phyloP scores from a whole-genome alignment of 2,797 vertebrate genomes.

The Pipistrellus kuhlii region DNA sequence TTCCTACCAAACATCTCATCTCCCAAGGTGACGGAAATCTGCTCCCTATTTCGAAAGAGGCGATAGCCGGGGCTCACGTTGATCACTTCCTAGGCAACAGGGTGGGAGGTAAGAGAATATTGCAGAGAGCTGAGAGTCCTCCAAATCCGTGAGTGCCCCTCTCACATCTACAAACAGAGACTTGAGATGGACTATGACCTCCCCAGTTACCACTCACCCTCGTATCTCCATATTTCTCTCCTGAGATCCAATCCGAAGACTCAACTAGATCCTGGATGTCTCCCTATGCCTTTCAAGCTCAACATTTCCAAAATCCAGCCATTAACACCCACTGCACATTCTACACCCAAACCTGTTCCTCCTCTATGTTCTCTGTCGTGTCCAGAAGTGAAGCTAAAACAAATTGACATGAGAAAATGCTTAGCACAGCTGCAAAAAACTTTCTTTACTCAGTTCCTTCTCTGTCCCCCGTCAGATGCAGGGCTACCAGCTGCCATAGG shows the following conservation, averaged over 20 bases:
- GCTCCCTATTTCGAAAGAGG: conserved; percentile 76
- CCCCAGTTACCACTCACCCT: background rate
- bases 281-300: background rate
- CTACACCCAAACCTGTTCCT: background rate
- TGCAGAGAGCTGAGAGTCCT: background rate
- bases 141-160: background rate
- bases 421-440: background rate
- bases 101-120: background rate
- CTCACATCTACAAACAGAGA: background rate
- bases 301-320: background rate
- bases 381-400: background rate
- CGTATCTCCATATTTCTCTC: background rate
- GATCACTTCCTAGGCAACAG: conserved; percentile 75
- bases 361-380: background rate
- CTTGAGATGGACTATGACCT: too few relatives aligned
- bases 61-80: conserved; percentile 82
- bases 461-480: background rate
- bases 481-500: accelerated
- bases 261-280: background rate
- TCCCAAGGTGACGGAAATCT: conserved; percentile 79
- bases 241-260: background rate
- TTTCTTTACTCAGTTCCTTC: background rate
- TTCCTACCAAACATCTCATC: conserved; percentile 80
- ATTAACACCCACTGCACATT: accelerated
- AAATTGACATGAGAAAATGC: background rate